These are phyloP conservation scores for Phrynosoma blainvillii DNA, from an alignment of 2,113 vertebrate species.

Conservation along the genomic window DNA sequence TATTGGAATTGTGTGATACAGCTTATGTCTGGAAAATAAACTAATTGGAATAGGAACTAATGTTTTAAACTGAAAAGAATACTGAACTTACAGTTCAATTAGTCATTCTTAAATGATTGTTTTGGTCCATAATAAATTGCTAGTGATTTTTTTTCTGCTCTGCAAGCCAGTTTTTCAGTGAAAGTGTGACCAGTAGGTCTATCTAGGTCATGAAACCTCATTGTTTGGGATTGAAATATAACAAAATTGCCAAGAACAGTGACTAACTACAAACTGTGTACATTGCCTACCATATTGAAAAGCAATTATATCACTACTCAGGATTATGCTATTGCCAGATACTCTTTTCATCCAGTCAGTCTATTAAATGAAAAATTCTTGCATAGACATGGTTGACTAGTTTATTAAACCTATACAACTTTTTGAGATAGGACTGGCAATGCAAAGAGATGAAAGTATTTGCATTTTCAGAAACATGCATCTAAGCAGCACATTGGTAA, in stretches of 20 bases:
- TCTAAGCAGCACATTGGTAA: not conserved
- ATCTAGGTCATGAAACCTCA: conserved; percentile 35
- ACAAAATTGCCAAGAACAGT: conserved; percentile 37
- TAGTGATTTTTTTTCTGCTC: not conserved
- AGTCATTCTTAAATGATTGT: conserved; percentile 54
- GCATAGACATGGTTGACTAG: not conserved
- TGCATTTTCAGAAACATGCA: conserved; percentile 16
- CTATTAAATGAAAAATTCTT: conserved; percentile 25
- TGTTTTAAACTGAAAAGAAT: not conserved
- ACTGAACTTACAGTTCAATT: conserved; percentile 38
- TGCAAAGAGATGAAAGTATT: not conserved
- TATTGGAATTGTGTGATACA: not conserved
- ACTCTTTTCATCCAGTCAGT: conserved; percentile 13
- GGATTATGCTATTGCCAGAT: conserved; percentile 36
- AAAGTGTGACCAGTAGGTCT: conserved; percentile 47
- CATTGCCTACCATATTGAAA: conserved; percentile 48
- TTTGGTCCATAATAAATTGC: conserved; percentile 52
- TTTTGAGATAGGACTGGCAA: not conserved
- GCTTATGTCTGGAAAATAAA: not conserved
- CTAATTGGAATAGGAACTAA: not conserved
- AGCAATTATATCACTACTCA: conserved; percentile 36
- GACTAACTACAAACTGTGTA: conserved; percentile 14
- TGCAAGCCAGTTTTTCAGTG: conserved; percentile 48
- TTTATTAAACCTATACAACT: not conserved
- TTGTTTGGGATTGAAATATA: conserved; percentile 14